Base-by-base conservation (phyloP, 2,113 vertebrate genomes). In the Marmota monax region DNA sequence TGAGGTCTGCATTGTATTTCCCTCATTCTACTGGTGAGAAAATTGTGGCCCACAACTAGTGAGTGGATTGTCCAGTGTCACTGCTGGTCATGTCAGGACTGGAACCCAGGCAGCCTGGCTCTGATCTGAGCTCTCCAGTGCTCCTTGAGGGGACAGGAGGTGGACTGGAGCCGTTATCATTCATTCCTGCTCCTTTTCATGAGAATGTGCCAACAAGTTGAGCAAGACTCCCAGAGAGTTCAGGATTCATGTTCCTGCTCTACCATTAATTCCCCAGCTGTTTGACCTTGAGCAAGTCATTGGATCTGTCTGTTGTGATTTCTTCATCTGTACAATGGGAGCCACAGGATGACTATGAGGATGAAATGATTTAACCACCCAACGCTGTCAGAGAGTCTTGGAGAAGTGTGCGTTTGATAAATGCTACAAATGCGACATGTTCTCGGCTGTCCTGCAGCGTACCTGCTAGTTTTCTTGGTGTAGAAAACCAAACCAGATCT, bases 191-290 rank as follows among this genome's bases (percentile, higher is more conserved):
- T 76, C 29, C 18, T 78, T 51, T 20, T 67, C 23, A 25, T 45
- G 29, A 80, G n/a, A 45, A 3, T n/a, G 22, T 17, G 45, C 2
- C 65, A 79, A 32, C 2, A 34, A 70, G 39, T 7, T 27, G 23
- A 79, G 5, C 4, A 2, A 48, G 7, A 51, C 45, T 10, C 34
- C 58, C 10, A 4, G 0, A 1, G 42, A 1, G 85, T 88, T 2
- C 34, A 32, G 22, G 13, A 13, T 83, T 97, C 17, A 34, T 5
- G 1, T 83, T 6, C 42, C 63, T 63, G 2, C 4, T 90, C 89
- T 95, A 13, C 58, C 7, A 25, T 6, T n/a, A 23, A 79, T 2
- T 42, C 25, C 67, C 61, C 51, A n/a, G 18, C 23, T 63, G 74
- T 78, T 63, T 34, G n/a, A 63, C 56, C 5, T 61, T 39, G 82